phyloP scores from a whole-genome alignment of 2,113 vertebrate species.

The Urocynchramus pylzowi region DNA sequence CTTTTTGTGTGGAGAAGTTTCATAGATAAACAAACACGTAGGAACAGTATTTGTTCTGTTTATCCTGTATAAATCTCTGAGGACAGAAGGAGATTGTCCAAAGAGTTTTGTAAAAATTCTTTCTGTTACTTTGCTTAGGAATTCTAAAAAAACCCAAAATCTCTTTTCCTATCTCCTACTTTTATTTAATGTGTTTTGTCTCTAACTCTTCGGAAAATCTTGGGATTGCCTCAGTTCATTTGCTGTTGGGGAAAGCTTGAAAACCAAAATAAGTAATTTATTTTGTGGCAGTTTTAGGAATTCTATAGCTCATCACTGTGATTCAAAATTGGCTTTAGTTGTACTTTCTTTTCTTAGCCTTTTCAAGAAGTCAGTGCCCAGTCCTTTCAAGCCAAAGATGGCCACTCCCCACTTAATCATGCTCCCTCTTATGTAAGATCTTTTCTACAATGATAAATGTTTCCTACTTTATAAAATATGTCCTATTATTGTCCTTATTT shows the following conservation, averaged over 20 bases:
- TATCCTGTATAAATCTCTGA: constrained; percentile 29
- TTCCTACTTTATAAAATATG: neutral
- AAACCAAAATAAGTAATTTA: neutral
- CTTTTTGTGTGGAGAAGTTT: constrained; percentile 62
- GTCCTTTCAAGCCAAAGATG: neutral
- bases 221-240: neutral
- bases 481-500: neutral
- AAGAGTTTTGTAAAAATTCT: neutral
- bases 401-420: neutral
- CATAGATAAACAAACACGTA: constrained; percentile 63
- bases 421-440: neutral
- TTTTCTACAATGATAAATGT: neutral
- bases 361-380: neutral
- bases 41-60: constrained; percentile 61
- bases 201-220: neutral
- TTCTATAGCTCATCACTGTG: neutral
- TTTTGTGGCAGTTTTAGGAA: neutral
- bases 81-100: constrained; percentile 15
- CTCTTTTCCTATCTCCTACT: neutral
- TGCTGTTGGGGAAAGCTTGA: neutral
- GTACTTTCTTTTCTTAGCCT: neutral
- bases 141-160: neutral
- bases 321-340: neutral
- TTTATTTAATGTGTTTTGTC: neutral
- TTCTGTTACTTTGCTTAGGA: constrained; percentile 41